These are phyloP conservation scores for Pyrocoelia pectoralis DNA, from an alignment of 2,888 invertebrate species.

Conservation along the genomic window DNA sequence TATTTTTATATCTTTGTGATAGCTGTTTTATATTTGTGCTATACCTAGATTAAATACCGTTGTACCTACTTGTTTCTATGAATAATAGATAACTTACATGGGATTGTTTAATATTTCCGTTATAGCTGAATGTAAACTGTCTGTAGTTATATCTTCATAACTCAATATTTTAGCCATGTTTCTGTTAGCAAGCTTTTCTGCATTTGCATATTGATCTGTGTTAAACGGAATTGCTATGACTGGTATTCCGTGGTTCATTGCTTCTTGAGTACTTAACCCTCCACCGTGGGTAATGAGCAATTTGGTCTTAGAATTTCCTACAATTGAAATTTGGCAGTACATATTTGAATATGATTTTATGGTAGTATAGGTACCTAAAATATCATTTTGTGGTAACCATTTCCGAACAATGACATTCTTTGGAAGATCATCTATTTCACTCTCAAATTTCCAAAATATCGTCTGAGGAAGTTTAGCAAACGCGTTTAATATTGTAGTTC, in stretches of 20 bases:
- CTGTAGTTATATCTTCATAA: conserved; percentile 17
- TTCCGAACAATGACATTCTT: conserved; percentile 51
- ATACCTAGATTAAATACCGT: conserved; percentile 36
- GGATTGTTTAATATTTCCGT: conserved; percentile 23
- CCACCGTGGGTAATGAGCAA: conserved; percentile 46
- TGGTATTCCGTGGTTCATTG: conserved; percentile 43
- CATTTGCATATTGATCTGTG: conserved; percentile 38
- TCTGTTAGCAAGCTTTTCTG: conserved; percentile 5
- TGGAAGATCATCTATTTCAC: conserved; percentile 46
- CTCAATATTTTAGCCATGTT: conserved; percentile 12
- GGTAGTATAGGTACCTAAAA: conserved; percentile 47
- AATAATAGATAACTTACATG: conserved; percentile 13
- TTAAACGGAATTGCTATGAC: conserved; percentile 42
- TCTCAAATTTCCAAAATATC: conserved; percentile 55
- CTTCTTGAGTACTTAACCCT: conserved; percentile 43
- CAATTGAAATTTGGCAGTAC: conserved; percentile 10
- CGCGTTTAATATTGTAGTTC: conserved; percentile 42
- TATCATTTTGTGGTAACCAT: conserved; percentile 56
- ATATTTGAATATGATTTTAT: background rate
- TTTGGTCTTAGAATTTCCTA: conserved; percentile 45
- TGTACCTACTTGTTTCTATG: background rate
- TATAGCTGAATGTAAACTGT: conserved; percentile 3
- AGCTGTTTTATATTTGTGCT: conserved; percentile 30
- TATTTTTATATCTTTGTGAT: conserved; percentile 38
- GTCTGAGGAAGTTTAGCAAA: conserved; percentile 52